Base-by-base conservation (phyloP, 2,888 invertebrate species). In the Drosophila paranaensis region DNA sequence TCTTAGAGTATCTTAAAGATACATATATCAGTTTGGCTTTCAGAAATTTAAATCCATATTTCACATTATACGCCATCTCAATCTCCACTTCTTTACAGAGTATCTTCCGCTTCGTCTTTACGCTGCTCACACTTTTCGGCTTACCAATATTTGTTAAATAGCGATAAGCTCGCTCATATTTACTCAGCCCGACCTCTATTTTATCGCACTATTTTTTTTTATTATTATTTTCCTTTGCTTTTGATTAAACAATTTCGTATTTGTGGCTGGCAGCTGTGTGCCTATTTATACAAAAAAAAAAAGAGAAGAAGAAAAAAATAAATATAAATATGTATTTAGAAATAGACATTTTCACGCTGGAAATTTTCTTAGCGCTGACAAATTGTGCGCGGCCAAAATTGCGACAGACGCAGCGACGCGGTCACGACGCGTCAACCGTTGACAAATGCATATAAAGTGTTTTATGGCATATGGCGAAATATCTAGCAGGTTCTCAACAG, bases 301-400 rank as follows among this genome's bases (percentile, higher is more conserved):
- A 8, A 46, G n/a, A 46, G 2, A 45, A 20, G 5, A 16, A 4
- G 8, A 14, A 27, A n/a, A n/a, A 48, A 0, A 30, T 33, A 43
- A 30, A 43, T 50, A 50, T 60, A 74, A 65, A 48, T 46, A 53
- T 53, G 53, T 39, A 40, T 67, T 66, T 67, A 67, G 67, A 66
- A 40, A 66, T 55, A 57, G 6, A 57, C 6, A 54, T 79, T 79
- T 77, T 66, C 70, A 63, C 55, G 56, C 76, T 73, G 79, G 79
- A 72, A 78, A 75, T 71, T 54, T 54, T 63, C 60, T 54, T 27
- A 48, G 61, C 39, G 56, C 53, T 87, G 85, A 86, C 82, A 86
- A 86, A 86, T 85, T 88, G 81, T 79, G 45, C 62, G 61, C 77
- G 82, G 77, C 73, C 77, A 81, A 79, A 86, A 77, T 88, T 81